Conservation (phyloP, 2,797 vertebrate species). For the Setipinna tenuifilis region DNA sequence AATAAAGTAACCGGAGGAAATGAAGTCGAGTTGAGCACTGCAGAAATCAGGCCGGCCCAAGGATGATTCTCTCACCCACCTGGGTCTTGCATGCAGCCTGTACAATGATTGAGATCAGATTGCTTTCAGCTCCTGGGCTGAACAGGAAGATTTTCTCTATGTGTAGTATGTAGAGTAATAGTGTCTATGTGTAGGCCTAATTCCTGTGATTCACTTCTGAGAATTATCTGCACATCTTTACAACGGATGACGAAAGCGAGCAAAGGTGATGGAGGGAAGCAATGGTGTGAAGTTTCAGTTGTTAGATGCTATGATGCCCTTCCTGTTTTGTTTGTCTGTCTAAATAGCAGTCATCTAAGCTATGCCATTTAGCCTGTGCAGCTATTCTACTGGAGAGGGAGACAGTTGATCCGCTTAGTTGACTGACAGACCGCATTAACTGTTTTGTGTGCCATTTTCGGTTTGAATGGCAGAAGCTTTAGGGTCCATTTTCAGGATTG, state of each 20-base stretch:
- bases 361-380: too few species aligned
- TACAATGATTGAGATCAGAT: background rate
- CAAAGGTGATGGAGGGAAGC: background rate
- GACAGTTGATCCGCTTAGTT: too few species aligned
- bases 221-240: background rate
- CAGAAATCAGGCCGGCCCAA: background rate
- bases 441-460: background rate
- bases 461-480: background rate
- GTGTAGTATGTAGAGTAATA: too few species aligned
- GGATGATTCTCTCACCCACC: background rate
- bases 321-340: background rate
- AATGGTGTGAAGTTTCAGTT: background rate
- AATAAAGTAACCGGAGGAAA: background rate
- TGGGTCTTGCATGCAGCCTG: background rate
- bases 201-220: background rate
- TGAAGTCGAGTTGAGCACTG: background rate
- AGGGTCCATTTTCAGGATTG: background rate
- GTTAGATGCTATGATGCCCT: background rate
- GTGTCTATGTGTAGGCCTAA: background rate
- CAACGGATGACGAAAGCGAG: background rate
- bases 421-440: background rate
- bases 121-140: background rate
- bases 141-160: too few species aligned
- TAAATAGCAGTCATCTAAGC: background rate
- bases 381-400: too few species aligned